Evolutionary conservation across 2,113 vertebrate species (phyloP), one percentile per base, ranked within the genome.

Genomic region (Agapornis roseicollis): DNA sequence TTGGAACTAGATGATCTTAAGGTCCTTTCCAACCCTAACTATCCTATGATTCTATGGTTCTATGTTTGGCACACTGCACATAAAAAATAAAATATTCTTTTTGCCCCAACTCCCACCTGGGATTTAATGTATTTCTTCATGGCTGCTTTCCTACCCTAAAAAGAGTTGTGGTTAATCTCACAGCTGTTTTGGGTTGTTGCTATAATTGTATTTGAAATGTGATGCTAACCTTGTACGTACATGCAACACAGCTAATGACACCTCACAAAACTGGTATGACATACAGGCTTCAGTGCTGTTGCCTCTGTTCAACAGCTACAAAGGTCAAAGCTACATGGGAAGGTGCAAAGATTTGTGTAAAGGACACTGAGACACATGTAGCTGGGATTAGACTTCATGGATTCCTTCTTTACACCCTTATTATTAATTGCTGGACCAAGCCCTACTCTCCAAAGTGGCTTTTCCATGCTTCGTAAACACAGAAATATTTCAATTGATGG

Each of bases 401-500:
- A 82, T 80, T 95, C 72, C 65, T 94, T 72, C 35, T 74, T 91
- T 76, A 78, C 41, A 42, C 19, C 31, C 19, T 47, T n/a, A 24
- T 56, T 68, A 88, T 53, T 65, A 86, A 70, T 68, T 28, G 9
- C 49, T 89, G 77, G 37, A 61, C 42, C 35, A 70, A 93, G 33
- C 27, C 22, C 14, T 80, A 17, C 14, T 56, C 65, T 93, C 66
- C 33, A 50, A 73, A 19, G 24, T 47, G 60, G 23, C 47, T 94
- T 93, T 87, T 46, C 83, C 29, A 13, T 90, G 29, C 50, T 91
- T 83, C 1, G 8, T 42, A 82, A 92, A 87, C 49, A 85, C 71
- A 79, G 2, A 6, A 3, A 50, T 88, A 96, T 96, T 96, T 92
- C 90, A 89, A 18, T 18, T 60, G 56, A 92, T 87, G 86, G 70